Evolutionary conservation across 2,888 invertebrate genomes (phyloP), one percentile per base, ranked within the genome.

Genomic region (Tubulanus polymorphus): DNA sequence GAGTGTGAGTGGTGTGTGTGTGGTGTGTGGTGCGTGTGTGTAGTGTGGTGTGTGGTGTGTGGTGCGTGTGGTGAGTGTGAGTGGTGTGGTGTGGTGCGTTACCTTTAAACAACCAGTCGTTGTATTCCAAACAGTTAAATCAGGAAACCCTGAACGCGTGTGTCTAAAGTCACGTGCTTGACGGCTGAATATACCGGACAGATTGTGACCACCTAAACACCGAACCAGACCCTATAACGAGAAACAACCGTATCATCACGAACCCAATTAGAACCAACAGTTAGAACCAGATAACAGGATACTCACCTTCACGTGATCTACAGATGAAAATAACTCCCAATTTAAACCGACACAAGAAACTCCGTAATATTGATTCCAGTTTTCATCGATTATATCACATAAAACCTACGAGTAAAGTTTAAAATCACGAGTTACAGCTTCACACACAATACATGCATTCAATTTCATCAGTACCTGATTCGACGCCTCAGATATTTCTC

Each of bases 101-200:
- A 79, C 79, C 73, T 78, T 81, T 48, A 75, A 66, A 70, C 85
- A 85, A 79, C 83, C 79, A 53, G 81, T 82, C 1, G 81, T 79
- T 29, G 74, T 69, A 74, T 89, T 85, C 90, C 91, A 93, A 15
- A 92, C 76, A 10, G 88, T 85, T 30, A 93, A 84, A 80, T 93
- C 92, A 0, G 93, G 92, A 79, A 92, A 88, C 32, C 92, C 92
- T 65, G 86, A 84, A 57, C 82, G 82, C 61, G 85, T 83, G 64
- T 84, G 80, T n/a, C 83, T 80, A 70, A 84, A 86, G 78, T 86
- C 79, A 1, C 70, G 70, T 0, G 85, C 84, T 47, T 73, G 66
- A 29, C 76, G 63, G 27, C 69, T 66, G 37, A 77, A 60, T 5
- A 79, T 67, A 10, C 65, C 72, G 10, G 73, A 64, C 46, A 79